Percentiles rank a stretch among this genome's conserved stretches.
phyloP scores from a whole-genome alignment of 1,140 invertebrate genomes.

The Pteromalus puparum region DNA sequence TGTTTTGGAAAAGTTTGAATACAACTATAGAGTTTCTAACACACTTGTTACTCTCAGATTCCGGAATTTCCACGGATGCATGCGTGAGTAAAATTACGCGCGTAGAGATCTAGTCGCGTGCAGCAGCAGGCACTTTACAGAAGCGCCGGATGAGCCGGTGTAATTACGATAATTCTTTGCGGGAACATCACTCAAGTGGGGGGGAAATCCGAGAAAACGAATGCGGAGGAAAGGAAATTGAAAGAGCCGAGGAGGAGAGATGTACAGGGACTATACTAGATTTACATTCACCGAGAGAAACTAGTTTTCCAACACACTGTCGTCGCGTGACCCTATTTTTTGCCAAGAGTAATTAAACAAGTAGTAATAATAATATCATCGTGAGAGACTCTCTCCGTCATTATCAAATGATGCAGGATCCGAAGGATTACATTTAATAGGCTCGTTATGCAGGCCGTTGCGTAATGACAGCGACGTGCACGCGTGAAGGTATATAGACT shows the following conservation, averaged over 20 bases:
- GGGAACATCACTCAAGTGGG: not conserved
- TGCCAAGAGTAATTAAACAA: not conserved
- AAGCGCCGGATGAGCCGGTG: conserved; percentile 27
- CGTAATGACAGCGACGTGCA: not conserved
- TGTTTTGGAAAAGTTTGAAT: too few relatives aligned
- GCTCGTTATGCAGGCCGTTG: not conserved
- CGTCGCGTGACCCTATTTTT: not conserved
- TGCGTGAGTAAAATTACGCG: too few relatives aligned
- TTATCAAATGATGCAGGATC: not conserved
- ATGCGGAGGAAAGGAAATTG: conserved; percentile 25
- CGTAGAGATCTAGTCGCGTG: not conserved
- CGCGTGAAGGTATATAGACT: not conserved
- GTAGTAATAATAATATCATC: not conserved
- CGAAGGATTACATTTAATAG: not conserved
- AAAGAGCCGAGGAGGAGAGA: not conserved
- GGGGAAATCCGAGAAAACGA: conserved; percentile 33
- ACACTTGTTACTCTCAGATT: too few relatives aligned
- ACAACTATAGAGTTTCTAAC: too few relatives aligned
- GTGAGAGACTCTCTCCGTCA: not conserved
- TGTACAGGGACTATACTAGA: not conserved
- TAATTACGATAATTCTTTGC: conserved; percentile 42
- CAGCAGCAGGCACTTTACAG: conserved; percentile 9
- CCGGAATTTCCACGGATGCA: too few relatives aligned
- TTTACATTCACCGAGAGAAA: not conserved
- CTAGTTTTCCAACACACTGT: not conserved